Percentiles rank a stretch among this genome's conserved stretches.
phyloP scores from a whole-genome alignment of 2,888 invertebrate genomes.

The Sarcophaga variegata region DNA sequence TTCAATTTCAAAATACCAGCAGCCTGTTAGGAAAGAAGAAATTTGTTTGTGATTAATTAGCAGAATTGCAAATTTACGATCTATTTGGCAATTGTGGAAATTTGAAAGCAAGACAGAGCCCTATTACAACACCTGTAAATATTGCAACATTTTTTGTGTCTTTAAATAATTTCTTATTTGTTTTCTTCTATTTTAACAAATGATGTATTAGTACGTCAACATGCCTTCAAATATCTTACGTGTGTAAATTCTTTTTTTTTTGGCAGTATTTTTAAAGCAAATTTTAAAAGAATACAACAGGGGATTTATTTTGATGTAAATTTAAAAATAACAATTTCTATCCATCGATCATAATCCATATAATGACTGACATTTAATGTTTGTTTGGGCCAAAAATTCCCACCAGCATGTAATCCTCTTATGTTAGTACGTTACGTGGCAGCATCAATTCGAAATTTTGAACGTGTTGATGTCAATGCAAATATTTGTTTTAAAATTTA shows the following conservation, averaged over 20 bases:
- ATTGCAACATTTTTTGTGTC: neutral
- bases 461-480: too few species aligned
- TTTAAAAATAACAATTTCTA: conserved; percentile 11
- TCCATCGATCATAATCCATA: conserved; percentile 17
- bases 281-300: neutral
- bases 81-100: too few species aligned
- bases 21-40: too few species aligned
- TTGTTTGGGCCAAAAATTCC: neutral
- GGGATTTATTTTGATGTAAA: conserved; percentile 6
- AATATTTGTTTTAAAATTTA: too few species aligned
- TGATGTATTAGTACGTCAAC: neutral
- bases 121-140: neutral
- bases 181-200: neutral
- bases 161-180: neutral
- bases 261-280: neutral
- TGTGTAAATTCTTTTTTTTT: neutral
- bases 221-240: neutral
- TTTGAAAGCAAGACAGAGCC: neutral
- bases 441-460: too few species aligned
- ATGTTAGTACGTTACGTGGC: too few species aligned
- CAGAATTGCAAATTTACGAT: too few species aligned
- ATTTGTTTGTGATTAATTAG: too few species aligned
- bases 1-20: too few species aligned
- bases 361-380: conserved; percentile 39
- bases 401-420: too few species aligned